Base-by-base conservation (phyloP, 2,888 invertebrate species). In the Rotaria socialis region DNA sequence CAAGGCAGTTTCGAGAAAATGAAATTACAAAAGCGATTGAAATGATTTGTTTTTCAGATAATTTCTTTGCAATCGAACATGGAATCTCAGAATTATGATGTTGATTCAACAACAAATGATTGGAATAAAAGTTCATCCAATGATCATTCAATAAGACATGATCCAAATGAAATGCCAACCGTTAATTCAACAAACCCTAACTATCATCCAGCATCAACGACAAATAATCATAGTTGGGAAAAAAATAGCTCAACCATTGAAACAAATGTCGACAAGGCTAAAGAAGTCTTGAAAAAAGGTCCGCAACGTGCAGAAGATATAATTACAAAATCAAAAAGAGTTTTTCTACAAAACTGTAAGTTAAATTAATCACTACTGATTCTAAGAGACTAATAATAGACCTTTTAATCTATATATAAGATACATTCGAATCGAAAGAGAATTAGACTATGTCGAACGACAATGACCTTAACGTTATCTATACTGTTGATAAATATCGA, bases 241-340 rank as follows among this genome's bases (percentile, higher is more conserved):
- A 55, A 55, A 55, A 55, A 55, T 55, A 67, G 0, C 7, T 27
- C 67, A 67, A 19, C 27, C 7, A 41, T 7, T 35, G 67, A 67
- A 67, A 35, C 35, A 35, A 27, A 19, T 41, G 19, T 27, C 11
- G 8, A 35, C 35, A 67, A 67, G 41, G 41, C 35, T 35, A 41
- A 35, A 67, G 35, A 35, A 14, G 80, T n/a, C 47, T 80, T 80
- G 11, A 80, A 80, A 80, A 80, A 80, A 80, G 80, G 80, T 80
- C 43, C 47, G 22, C 80, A 80, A n/a, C 80, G 47, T 80, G 43
- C 80, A 8, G 80, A 80, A 47, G 80, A 80, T 80, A 80, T 80
- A n/a, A 47, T 80, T 80, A 80, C 80, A 47, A 80, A 80, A 19
- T 43, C 80, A 43, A 80, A 80, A 47, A 80, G 80, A 80, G 7